These are phyloP conservation scores for Micrastur ruficollis DNA, from an alignment of 2,797 vertebrate species.

Conservation along the genomic window DNA sequence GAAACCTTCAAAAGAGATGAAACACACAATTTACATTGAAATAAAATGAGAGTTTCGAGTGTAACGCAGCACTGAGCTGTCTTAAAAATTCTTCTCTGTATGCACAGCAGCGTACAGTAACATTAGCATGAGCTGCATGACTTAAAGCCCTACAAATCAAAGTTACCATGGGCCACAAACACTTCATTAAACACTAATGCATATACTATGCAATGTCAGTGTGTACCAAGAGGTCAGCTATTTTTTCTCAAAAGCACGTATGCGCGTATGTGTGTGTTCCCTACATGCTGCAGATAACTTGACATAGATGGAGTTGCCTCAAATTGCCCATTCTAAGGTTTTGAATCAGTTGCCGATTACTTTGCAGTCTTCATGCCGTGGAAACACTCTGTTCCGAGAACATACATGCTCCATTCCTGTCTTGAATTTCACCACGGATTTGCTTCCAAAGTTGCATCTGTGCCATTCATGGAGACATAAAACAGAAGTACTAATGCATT, in stretches of 20 bases:
- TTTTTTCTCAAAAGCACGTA: not conserved
- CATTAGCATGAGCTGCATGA: not conserved
- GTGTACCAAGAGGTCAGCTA: not conserved
- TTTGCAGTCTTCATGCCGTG: not conserved
- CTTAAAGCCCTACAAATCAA: not conserved
- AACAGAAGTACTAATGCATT: not conserved
- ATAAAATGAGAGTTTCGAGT: not conserved
- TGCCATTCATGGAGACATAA: not conserved
- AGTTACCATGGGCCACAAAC: not conserved
- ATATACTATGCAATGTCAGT: not conserved
- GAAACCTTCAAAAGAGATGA: not conserved
- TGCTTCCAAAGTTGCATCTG: not conserved
- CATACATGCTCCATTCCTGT: not conserved
- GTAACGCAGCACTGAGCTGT: not conserved
- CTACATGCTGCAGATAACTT: not conserved
- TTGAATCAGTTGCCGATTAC: not conserved
- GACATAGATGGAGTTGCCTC: not conserved
- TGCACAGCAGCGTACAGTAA: not conserved
- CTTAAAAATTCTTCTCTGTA: not conserved
- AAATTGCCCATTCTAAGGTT: not conserved
- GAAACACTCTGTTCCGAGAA: not conserved
- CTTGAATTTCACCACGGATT: not conserved
- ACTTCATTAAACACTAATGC: not conserved
- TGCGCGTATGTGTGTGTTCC: not conserved
- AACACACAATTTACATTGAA: not conserved